Evolutionary conservation across 2,797 vertebrate species (phyloP).

Genomic region (Holocentrus rufus): DNA sequence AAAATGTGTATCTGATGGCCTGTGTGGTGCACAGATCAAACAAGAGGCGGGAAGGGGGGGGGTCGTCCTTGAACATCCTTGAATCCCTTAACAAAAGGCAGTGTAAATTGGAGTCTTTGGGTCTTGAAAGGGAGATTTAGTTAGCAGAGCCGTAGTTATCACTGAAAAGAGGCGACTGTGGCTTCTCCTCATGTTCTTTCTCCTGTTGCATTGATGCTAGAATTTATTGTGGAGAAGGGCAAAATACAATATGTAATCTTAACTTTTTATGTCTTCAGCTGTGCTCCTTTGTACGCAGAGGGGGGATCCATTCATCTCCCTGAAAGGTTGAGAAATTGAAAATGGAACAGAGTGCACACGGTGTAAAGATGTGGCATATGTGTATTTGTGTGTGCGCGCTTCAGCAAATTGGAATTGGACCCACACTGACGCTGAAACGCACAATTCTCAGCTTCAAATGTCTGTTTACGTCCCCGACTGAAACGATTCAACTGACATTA

Average conservation of each 20-base stretch:
- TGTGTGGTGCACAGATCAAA: constrained; percentile 27
- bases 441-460: constrained; percentile 38
- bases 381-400: constrained; percentile 4
- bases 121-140: constrained; percentile 41
- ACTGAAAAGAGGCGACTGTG: constrained; percentile 34
- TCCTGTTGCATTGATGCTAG: constrained; percentile 25
- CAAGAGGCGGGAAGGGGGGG: constrained; percentile 4
- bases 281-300: constrained; percentile 32
- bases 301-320: constrained; percentile 40
- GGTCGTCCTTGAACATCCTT: constrained; percentile 76
- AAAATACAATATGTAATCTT: constrained; percentile 53
- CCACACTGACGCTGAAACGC: neutral
- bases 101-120: constrained; percentile 65
- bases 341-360: constrained; percentile 26
- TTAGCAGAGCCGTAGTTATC: constrained; percentile 23
- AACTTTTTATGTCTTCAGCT: constrained; percentile 36
- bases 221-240: constrained; percentile 33
- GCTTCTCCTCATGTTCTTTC: constrained; percentile 27
- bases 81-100: constrained; percentile 50
- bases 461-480: constrained; percentile 7
- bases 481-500: constrained; percentile 3
- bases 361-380: constrained; percentile 25
- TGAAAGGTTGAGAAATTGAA: constrained; percentile 60
- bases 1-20: constrained; percentile 13
- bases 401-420: neutral